Percentiles rank a stretch among this genome's conserved stretches.
These are phyloP conservation scores for Styela clava DNA, from an alignment of 23 tunicate species.

Conservation along the genomic window DNA sequence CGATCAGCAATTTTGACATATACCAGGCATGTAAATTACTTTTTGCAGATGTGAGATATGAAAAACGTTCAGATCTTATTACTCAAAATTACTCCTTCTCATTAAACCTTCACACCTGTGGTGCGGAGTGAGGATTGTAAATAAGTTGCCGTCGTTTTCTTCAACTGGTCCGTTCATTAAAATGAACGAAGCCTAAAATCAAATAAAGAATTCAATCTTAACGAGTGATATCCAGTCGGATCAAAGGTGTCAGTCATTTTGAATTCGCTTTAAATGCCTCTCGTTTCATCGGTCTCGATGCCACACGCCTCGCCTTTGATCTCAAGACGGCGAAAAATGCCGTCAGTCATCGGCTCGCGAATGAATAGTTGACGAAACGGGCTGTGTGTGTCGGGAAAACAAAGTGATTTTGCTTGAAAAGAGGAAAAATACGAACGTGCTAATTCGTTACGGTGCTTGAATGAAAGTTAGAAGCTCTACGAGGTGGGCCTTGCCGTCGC, in stretches of 20 bases:
- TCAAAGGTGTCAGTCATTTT: slow-evolving; percentile 22
- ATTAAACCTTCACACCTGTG: slow-evolving; percentile 7
- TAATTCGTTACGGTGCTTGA: slow-evolving; percentile 7
- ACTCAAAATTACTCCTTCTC: background rate
- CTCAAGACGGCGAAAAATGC: slow-evolving; percentile 21
- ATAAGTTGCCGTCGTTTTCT: background rate
- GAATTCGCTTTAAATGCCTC: slow-evolving; percentile 18
- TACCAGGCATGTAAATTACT: background rate
- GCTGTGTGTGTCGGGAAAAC: slow-evolving; percentile 5
- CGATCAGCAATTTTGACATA: background rate
- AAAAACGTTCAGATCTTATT: background rate
- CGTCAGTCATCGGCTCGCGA: background rate
- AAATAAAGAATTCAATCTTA: background rate
- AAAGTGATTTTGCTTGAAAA: background rate
- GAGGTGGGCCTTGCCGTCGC: slow-evolving; percentile 6
- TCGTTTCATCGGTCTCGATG: slow-evolving; percentile 8
- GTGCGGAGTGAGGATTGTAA: background rate
- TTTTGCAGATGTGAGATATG: background rate
- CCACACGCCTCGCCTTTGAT: slow-evolving; percentile 15
- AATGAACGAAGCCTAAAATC: background rate
- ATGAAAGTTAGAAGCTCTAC: background rate
- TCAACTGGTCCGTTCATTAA: background rate
- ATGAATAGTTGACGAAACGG: background rate
- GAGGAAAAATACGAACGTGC: background rate
- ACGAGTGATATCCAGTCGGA: slow-evolving; percentile 3